Conservation (phyloP, 2,113 vertebrate genomes). For the Myanophis thanlyinensis region DNA sequence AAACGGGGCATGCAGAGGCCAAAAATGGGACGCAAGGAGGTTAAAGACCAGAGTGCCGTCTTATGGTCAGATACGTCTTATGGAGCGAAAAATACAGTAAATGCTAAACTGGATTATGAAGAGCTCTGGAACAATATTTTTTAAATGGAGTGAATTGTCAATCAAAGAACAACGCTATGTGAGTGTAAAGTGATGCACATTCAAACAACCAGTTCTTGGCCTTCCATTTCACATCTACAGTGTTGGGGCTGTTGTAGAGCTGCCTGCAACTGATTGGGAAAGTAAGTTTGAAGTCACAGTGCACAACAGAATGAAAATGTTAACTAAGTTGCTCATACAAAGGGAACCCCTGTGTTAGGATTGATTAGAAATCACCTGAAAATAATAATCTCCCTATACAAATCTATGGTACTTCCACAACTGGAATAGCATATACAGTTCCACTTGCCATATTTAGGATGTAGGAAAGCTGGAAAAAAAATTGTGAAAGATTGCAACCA, state of each 20-base stretch:
- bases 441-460: not conserved
- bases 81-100: no score
- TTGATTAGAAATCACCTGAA: not conserved
- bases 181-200: not conserved
- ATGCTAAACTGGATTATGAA: not conserved
- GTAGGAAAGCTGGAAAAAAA: not conserved
- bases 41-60: no score
- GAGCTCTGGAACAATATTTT: not conserved
- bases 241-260: not conserved
- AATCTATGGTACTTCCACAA: not conserved
- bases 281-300: not conserved
- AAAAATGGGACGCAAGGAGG: no score
- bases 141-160: not conserved
- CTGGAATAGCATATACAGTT: not conserved
- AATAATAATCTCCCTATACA: not conserved
- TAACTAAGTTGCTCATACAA: not conserved
- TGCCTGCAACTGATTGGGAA: not conserved
- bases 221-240: not conserved
- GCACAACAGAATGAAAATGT: not conserved
- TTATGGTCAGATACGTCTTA: no score
- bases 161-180: not conserved
- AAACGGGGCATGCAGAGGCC: no score
- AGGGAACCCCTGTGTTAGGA: not conserved
- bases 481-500: not conserved
- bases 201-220: no score